These are phyloP conservation scores for Himalopsyche tibetana DNA, from an alignment of 2,888 invertebrate species.

Conservation along the genomic window DNA sequence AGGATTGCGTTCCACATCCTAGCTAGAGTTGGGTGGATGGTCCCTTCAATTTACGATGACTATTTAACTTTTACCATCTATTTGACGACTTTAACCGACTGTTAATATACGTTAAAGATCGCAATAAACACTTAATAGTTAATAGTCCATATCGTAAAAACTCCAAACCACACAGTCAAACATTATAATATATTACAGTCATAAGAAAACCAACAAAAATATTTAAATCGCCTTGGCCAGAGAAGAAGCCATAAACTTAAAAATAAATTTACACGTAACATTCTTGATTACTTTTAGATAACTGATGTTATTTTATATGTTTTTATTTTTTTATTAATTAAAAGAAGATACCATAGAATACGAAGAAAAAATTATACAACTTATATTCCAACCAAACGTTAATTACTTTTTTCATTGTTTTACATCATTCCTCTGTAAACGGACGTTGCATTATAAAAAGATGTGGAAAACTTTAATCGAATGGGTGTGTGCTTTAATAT, in stretches of 20 bases:
- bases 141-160: constrained; percentile 12
- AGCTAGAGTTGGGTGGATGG: neutral
- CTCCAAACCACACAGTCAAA: neutral
- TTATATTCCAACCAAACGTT: no score
- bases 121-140: neutral
- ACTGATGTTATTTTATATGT: no score
- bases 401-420: no score
- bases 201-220: neutral
- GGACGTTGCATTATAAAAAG: no score
- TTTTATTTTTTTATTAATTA: no score
- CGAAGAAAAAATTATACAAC: no score
- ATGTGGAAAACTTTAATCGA: no score
- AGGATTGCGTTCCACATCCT: constrained; percentile 6
- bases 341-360: no score
- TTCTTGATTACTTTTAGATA: no score
- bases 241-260: neutral
- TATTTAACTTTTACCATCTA: constrained; percentile 29
- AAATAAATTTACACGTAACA: no score
- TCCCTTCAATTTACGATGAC: constrained; percentile 28
- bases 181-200: neutral
- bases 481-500: no score
- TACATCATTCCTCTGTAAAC: no score
- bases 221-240: neutral
- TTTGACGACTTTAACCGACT: constrained; percentile 33
- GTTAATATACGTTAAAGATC: constrained; percentile 14